Conservation (phyloP, 2,113 vertebrate species). For the Labeo catla region DNA sequence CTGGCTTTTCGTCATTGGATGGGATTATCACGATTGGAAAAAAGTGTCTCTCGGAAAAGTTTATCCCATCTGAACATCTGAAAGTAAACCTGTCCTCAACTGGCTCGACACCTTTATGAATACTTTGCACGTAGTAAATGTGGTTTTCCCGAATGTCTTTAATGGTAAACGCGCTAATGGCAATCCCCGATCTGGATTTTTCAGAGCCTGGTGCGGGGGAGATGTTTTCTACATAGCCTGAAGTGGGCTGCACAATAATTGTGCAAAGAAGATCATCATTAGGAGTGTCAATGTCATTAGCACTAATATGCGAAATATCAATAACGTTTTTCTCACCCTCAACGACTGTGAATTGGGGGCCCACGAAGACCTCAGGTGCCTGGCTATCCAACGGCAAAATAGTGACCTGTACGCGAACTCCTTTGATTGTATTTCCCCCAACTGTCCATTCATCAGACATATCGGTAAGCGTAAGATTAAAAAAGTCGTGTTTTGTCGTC, state of each 20-base stretch:
- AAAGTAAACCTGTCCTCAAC: slow-evolving; percentile 92
- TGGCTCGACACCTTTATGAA: slow-evolving; percentile 90
- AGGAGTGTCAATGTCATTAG: slow-evolving; percentile 84
- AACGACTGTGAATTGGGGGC: slow-evolving; percentile 78
- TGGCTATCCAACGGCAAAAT: slow-evolving; percentile 93
- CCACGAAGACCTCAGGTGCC: slow-evolving; percentile 84
- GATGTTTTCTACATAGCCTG: slow-evolving; percentile 93
- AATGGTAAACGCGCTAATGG: slow-evolving; percentile 90
- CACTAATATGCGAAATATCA: slow-evolving; percentile 79
- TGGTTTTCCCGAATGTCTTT: slow-evolving; percentile 88
- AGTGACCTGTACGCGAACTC: slow-evolving; percentile 88
- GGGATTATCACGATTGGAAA: slow-evolving; percentile 89
- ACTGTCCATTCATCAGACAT: slow-evolving; percentile 89
- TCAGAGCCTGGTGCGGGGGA: slow-evolving; percentile 95
- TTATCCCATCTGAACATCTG: slow-evolving; percentile 94
- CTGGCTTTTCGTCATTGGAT: slow-evolving; percentile 90
- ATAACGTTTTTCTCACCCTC: slow-evolving; percentile 87
- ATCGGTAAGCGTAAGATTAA: slow-evolving; percentile 91
- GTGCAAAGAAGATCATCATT: slow-evolving; percentile 91
- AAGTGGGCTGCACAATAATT: slow-evolving; percentile 87
- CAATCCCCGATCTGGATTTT: slow-evolving; percentile 90
- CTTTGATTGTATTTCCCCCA: slow-evolving; percentile 82
- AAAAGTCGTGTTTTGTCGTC: slow-evolving; percentile 83
- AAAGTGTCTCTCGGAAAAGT: slow-evolving; percentile 88
- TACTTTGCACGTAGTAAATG: slow-evolving; percentile 94